These are phyloP conservation scores for Anhinga anhinga DNA, from an alignment of 2,113 vertebrate genomes.

Conservation along the genomic window DNA sequence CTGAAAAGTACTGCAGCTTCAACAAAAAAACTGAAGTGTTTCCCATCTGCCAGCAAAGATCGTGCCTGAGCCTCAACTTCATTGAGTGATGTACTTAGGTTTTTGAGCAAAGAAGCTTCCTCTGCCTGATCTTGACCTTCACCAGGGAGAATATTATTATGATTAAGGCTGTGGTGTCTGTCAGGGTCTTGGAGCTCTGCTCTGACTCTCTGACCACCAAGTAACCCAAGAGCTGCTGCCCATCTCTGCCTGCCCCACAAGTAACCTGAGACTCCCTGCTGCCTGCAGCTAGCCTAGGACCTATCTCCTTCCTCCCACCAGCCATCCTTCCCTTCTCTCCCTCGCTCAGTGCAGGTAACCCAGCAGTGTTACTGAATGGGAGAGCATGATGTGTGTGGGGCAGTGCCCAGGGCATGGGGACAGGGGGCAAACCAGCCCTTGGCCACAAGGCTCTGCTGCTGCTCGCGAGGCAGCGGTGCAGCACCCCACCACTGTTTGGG, in stretches of 20 bases:
- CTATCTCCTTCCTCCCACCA: neutral
- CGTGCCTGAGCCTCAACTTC: neutral
- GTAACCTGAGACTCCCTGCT: neutral
- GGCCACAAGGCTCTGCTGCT: neutral
- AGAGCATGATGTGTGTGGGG: neutral
- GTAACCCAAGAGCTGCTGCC: neutral
- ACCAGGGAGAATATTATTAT: neutral
- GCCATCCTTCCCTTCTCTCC: neutral
- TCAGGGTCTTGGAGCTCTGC: neutral
- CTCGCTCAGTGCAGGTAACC: rapidly evolving
- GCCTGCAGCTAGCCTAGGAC: rapidly evolving
- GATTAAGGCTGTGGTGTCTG: neutral
- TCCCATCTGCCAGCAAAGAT: neutral
- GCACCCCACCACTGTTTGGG: no score
- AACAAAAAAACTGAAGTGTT: neutral
- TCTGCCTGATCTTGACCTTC: neutral
- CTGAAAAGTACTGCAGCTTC: neutral
- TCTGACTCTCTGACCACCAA: neutral
- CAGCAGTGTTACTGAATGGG: neutral
- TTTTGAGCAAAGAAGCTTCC: neutral
- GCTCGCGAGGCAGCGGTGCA: rapidly evolving
- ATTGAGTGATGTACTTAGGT: neutral
- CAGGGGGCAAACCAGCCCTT: neutral
- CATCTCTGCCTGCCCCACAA: neutral
- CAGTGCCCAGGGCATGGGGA: neutral